These are phyloP conservation scores for Apis mellifera DNA, from an alignment of 1,140 invertebrate species.

Conservation along the genomic window DNA sequence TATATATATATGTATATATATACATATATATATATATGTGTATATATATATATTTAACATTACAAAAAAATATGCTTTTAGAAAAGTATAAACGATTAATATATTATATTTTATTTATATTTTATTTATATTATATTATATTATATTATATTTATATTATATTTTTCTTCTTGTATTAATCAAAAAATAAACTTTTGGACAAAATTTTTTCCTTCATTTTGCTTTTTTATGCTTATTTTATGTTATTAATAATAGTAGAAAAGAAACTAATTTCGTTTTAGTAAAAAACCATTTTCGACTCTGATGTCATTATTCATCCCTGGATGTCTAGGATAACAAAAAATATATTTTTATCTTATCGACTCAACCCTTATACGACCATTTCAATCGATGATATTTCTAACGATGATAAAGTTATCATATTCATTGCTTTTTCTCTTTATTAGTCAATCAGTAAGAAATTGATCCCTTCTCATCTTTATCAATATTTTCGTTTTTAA, in stretches of 20 bases:
- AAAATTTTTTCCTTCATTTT: no score
- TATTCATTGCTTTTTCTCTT: not conserved
- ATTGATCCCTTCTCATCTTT: not conserved
- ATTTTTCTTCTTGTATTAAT: not conserved
- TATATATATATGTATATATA: not conserved
- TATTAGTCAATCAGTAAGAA: not conserved
- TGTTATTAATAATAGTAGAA: not conserved
- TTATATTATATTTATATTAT: no score
- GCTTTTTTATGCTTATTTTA: not conserved
- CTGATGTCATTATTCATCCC: not conserved
- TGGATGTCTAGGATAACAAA: not conserved
- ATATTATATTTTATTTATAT: no score
- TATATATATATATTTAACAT: not conserved
- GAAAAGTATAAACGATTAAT: not conserved
- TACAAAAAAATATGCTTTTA: not conserved
- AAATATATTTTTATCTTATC: conserved; percentile 55
- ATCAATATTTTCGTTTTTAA: not conserved
- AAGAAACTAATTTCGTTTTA: not conserved
- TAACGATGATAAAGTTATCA: conserved; percentile 10
- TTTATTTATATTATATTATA: no score
- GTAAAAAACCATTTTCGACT: not conserved
- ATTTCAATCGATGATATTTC: conserved; percentile 8
- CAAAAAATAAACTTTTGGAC: not conserved
- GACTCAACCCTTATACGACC: not conserved
- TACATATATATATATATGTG: not conserved